These are phyloP conservation scores for Pseudomyrmex cubaensis DNA, from an alignment of 1,140 invertebrate species.

Conservation along the genomic window DNA sequence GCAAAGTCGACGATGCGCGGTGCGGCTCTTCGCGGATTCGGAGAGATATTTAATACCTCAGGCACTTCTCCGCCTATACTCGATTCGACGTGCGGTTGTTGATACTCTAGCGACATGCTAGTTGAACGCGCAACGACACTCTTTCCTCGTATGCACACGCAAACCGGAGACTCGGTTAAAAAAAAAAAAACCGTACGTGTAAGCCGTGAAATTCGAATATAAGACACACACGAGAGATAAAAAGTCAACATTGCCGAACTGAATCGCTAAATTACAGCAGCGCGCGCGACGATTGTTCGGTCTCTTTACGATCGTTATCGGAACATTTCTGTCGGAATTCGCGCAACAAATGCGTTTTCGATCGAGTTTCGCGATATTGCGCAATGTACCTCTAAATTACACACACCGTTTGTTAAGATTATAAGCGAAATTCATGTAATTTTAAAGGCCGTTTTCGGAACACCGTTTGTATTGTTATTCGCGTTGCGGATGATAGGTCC, in stretches of 20 bases:
- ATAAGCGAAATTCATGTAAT: conserved; percentile 40
- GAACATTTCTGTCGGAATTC: conserved; percentile 15
- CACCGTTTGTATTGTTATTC: background rate
- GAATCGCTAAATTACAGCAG: conserved; percentile 3
- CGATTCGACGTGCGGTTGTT: conserved; percentile 10
- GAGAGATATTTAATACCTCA: conserved; percentile 55
- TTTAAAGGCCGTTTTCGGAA: conserved; percentile 21
- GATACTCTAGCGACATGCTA: background rate
- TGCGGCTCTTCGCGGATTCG: conserved; percentile 43
- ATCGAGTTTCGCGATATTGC: conserved; percentile 42
- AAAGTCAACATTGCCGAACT: background rate
- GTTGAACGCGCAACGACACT: background rate
- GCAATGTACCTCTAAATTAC: conserved; percentile 26
- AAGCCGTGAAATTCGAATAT: background rate
- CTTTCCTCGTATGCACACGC: background rate
- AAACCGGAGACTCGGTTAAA: background rate
- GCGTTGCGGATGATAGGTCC: conserved; percentile 5
- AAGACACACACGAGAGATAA: conserved; percentile 1
- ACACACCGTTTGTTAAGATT: conserved; percentile 40
- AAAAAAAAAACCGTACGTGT: background rate
- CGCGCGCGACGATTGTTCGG: background rate
- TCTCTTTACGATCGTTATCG: conserved; percentile 9
- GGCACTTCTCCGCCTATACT: background rate
- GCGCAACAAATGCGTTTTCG: conserved; percentile 23
- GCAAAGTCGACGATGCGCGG: conserved; percentile 48